Base-by-base conservation (phyloP, 2,888 invertebrate species). In the Hirtodrosophila cameraria region DNA sequence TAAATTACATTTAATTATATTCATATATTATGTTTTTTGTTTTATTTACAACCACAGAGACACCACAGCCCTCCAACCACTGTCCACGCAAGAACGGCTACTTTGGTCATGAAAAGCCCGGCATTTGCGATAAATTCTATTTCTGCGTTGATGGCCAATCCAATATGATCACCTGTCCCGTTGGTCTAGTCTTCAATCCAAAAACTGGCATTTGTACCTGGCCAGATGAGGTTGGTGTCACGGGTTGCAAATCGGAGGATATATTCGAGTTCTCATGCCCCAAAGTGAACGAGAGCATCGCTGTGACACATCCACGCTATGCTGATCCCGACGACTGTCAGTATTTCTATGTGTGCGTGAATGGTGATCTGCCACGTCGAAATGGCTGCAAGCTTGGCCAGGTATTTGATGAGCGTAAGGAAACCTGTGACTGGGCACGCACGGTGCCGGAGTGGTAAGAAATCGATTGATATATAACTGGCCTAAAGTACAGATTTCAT, bases 271-370 rank as follows among this genome's bases (percentile, higher is more conserved):
- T 97, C 90, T 93, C 94, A 13, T 97, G 97, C 76, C 97, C 97
- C 0, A 92, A 94, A 81, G 96, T 96, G 9, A 94, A 94, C 85
- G 95, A 95, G 75, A 92, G 93, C 0, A 92, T 93, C 31, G 96
- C 93, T 0, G 93, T 93, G 18, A 95, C 95, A 0, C 97, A 97
- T 91, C 97, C 97, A 0, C 93, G 97, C 0, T 97, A 96, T 89
- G 94, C 97, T 0, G 97, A 97, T 90, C 94, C 95, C 9, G 95
- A 96, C 12, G 97, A 97, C 89, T 97, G 97, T 80, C 97, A 97
- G 91, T 97, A 93, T 92, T 97, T 97, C 92, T 97, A 96, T 90
- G 97, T 97, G 7, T 97, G 97, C 90, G 96, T 97, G 77, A 97
- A 97, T 86, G 97, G 97, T 0, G 94, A 95, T 74, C 93, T 94